These are phyloP conservation scores for Trachelus stipa DNA, from an alignment of 2,888 invertebrate genomes.

Conservation along the genomic window DNA sequence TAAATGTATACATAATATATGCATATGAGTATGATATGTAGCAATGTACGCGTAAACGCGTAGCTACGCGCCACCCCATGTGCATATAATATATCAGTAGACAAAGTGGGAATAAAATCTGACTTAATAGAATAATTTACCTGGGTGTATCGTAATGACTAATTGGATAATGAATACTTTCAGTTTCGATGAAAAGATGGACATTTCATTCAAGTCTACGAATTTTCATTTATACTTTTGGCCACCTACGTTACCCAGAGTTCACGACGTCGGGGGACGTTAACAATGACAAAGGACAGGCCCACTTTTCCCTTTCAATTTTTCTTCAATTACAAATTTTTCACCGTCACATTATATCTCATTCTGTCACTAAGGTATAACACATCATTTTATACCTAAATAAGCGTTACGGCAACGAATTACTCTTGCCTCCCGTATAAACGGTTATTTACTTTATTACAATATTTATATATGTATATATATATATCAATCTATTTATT, in stretches of 20 bases:
- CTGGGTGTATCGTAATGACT: constrained; percentile 5
- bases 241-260: background rate
- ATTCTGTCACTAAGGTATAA: background rate
- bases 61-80: background rate
- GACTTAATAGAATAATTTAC: constrained; percentile 6
- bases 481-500: background rate
- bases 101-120: constrained; percentile 9
- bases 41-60: background rate
- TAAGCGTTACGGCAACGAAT: background rate
- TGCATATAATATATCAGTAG: constrained; percentile 9
- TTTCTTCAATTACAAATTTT: background rate
- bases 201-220: background rate
- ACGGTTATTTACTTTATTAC: constrained; percentile 1
- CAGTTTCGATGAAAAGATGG: background rate
- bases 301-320: background rate
- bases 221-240: background rate
- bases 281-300: background rate
- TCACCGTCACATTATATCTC: background rate
- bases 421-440: background rate
- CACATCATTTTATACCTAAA: background rate
- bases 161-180: constrained; percentile 6
- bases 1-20: constrained; percentile 6
- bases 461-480: constrained; percentile 4
- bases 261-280: background rate
- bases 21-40: constrained; percentile 8